Base-by-base conservation (phyloP, 2,113 vertebrate genomes). In the Candoia aspera region DNA sequence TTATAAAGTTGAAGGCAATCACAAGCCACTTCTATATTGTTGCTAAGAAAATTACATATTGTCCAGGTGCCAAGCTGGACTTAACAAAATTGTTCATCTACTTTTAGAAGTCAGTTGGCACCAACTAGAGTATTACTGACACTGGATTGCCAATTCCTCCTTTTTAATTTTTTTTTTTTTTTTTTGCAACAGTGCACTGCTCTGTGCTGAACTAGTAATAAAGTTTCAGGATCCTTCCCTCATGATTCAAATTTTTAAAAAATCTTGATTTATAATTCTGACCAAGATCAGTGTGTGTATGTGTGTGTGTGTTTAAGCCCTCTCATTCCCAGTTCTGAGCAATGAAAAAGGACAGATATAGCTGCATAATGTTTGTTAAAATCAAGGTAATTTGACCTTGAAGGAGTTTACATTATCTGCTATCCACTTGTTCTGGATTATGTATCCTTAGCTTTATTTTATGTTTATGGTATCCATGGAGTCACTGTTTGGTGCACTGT, bases 161-260 rank as follows among this genome's bases (percentile, higher is more conserved):
- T 49, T 5, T 49, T 2, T 49, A 49, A n/a, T n/a, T 3, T 4
- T 9, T 8, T 0, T 23, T 2, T 8, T 0, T 9, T 15, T 68
- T 68, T 68, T 68, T 68, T 33, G n/a, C n/a, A 17, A 73, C n/a
- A 73, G 19, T 21, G 26, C 15, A 42, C 9, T 90, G 68, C 11
- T 55, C 57, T 79, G 58, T 33, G 0, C 29, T 37, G 23, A 54
- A 86, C 15, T 62, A 54, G 84, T 46, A 24, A 58, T 29, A 53
- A 8, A 19, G 15, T 64, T 62, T 9, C 17, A n/a, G 84, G 8
- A 64, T 86, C 21, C 19, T 53, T 64, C 49, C 37, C 0, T 58
- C 46, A 46, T 19, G 73, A 10, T n/a, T 53, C 29, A 86, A 91
- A 64, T 73, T 3, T 3, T 11, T 15, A 68, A 29, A 33, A 68